Evolutionary conservation across 2,113 vertebrate genomes (phyloP).

Genomic region (Oncorhynchus gorbuscha): DNA sequence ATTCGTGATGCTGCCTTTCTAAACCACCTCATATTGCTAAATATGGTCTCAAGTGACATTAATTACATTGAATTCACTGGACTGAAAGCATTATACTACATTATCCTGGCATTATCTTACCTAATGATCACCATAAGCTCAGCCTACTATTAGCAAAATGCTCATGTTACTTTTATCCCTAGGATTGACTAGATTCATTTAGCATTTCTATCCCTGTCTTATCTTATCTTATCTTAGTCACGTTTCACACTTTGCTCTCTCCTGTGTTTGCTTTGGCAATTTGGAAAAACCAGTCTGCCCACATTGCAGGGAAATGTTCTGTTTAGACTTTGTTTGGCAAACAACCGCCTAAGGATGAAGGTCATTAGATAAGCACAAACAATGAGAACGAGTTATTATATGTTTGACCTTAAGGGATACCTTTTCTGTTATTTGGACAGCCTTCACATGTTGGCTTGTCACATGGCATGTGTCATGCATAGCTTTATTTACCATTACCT

Average conservation of each 20-base stretch:
- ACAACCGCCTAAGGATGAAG: background rate
- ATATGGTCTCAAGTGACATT: background rate
- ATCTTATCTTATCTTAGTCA: background rate
- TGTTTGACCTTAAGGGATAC: background rate
- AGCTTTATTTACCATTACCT: background rate
- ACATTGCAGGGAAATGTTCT: background rate
- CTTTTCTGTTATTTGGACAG: background rate
- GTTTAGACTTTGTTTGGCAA: background rate
- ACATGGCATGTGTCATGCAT: background rate
- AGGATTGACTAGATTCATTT: too few species aligned
- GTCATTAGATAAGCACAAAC: background rate
- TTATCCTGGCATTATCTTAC: too few species aligned
- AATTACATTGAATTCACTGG: too few species aligned
- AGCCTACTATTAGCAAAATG: too few species aligned
- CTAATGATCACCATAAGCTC: too few species aligned
- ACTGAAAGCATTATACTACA: too few species aligned
- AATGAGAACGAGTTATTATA: background rate
- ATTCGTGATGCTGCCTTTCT: background rate
- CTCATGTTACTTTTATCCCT: too few species aligned
- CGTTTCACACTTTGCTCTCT: background rate
- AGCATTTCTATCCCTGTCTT: background rate
- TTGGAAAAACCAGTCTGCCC: background rate
- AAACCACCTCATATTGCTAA: background rate
- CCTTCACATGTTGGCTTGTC: background rate
- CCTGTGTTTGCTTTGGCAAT: background rate